These are phyloP conservation scores for Seira musarum DNA, from an alignment of 2,888 invertebrate species.

Conservation along the genomic window DNA sequence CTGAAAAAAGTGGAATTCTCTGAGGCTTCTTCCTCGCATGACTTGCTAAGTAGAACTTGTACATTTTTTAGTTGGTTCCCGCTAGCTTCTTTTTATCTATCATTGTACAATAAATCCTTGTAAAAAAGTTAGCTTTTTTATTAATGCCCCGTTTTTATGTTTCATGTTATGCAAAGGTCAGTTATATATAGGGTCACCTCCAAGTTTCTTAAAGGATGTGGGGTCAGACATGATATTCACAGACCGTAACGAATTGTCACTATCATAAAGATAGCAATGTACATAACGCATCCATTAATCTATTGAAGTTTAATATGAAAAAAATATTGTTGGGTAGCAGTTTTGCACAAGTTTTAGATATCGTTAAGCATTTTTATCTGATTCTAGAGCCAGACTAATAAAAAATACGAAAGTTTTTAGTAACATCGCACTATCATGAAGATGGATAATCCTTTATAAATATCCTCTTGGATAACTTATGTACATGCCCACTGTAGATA, in stretches of 20 bases:
- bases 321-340: no score
- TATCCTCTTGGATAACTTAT: no score
- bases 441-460: no score
- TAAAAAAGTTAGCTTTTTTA: slow-evolving; percentile 40
- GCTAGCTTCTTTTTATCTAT: slow-evolving; percentile 19
- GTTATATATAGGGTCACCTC: slow-evolving; percentile 40
- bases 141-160: slow-evolving; percentile 24
- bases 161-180: slow-evolving; percentile 37
- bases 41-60: slow-evolving; percentile 58
- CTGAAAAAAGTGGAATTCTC: slow-evolving; percentile 52
- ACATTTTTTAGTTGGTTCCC: slow-evolving; percentile 39
- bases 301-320: no score
- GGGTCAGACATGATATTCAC: slow-evolving; percentile 31
- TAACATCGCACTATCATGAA: no score
- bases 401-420: no score
- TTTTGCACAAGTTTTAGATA: no score
- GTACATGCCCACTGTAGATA: no score
- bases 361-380: no score
- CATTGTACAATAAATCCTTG: slow-evolving; percentile 36
- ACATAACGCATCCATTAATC: no score
- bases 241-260: neutral
- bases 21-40: slow-evolving; percentile 57
- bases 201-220: slow-evolving; percentile 16
- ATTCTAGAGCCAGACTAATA: no score
- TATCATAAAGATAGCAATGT: neutral